These are phyloP conservation scores for Cephus runcator DNA, from an alignment of 2,888 invertebrate genomes.

Conservation along the genomic window DNA sequence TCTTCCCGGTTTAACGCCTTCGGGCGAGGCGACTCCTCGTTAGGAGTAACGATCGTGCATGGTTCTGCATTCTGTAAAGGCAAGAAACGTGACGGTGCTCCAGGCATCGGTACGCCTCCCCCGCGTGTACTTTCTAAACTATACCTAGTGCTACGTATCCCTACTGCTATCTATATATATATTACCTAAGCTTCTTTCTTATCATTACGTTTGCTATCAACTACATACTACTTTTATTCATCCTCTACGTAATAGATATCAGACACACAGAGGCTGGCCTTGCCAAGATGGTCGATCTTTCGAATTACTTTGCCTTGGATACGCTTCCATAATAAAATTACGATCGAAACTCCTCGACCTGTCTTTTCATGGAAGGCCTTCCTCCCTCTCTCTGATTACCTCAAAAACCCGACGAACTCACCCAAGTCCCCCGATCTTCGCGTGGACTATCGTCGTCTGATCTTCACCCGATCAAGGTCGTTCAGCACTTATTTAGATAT, in stretches of 20 bases:
- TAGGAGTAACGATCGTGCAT: constrained; percentile 34
- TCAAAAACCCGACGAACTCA: neutral
- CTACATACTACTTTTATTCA: neutral
- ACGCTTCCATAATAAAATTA: neutral
- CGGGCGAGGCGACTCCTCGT: constrained; percentile 40
- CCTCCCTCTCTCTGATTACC: neutral
- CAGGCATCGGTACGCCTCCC: constrained; percentile 4
- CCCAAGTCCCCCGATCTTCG: neutral
- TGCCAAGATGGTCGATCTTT: neutral
- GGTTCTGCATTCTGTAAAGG: constrained; percentile 43
- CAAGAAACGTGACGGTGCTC: constrained; percentile 47
- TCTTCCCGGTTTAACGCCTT: constrained; percentile 43
- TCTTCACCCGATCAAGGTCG: neutral
- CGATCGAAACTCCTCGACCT: neutral
- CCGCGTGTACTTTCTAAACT: neutral
- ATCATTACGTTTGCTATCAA: neutral
- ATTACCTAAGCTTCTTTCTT: neutral
- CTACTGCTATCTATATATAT: neutral
- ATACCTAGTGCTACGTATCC: neutral
- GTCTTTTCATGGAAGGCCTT: neutral
- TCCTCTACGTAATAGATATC: neutral
- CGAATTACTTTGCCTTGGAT: neutral
- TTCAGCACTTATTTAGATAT: neutral
- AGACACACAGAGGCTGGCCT: neutral
- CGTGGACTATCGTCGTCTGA: neutral